Percentiles rank a stretch among this genome's conserved stretches.
Evolutionary conservation across 2,113 vertebrate species (phyloP).

Genomic region (Centropus bengalensis): DNA sequence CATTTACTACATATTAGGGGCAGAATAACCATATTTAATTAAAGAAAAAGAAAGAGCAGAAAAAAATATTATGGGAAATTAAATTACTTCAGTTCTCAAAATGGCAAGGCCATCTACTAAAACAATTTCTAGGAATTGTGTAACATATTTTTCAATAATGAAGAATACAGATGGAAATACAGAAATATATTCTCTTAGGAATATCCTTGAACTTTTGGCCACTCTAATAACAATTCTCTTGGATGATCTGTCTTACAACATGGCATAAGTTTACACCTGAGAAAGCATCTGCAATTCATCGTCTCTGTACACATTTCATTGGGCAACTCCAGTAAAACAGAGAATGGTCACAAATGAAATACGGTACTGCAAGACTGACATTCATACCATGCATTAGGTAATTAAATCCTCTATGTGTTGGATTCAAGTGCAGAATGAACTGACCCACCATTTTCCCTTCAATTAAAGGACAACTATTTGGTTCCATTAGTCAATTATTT

Average conservation of each 20-base stretch:
- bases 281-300: neutral
- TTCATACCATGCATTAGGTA: neutral
- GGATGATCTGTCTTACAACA: neutral
- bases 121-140: neutral
- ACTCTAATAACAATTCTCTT: neutral
- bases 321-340: neutral
- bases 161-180: neutral
- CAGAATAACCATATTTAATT: neutral
- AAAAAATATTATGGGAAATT: neutral
- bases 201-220: neutral
- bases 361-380: neutral
- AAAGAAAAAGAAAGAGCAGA: neutral
- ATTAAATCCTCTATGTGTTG: neutral
- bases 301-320: neutral
- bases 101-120: neutral
- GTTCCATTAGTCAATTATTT: slow-evolving; percentile 38
- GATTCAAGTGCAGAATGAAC: neutral
- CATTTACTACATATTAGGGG: neutral
- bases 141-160: neutral
- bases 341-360: neutral
- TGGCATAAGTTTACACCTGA: neutral
- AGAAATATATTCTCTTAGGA: neutral
- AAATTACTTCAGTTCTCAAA: neutral
- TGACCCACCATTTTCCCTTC: neutral
- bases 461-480: neutral